phyloP scores from a whole-genome alignment of 2,113 vertebrate genomes.

The Tonatia bakeri region DNA sequence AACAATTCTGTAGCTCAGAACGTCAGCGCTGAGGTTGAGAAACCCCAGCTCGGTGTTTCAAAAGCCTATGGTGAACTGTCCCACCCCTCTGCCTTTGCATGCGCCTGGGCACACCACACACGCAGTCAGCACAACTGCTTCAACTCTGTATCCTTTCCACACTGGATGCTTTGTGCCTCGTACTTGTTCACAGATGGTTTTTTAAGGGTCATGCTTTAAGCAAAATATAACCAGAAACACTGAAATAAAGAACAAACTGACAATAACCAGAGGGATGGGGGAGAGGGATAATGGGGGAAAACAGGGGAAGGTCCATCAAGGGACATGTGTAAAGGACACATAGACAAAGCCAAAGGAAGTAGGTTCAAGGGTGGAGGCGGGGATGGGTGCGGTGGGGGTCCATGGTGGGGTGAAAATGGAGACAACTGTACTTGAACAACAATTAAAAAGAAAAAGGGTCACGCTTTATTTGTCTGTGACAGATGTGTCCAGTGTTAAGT shows the following conservation, averaged over 20 bases:
- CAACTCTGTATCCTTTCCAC: not conserved
- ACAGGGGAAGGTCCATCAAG: too few relatives aligned
- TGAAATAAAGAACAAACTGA: too few relatives aligned
- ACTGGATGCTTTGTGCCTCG: not conserved
- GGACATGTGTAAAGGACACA: too few relatives aligned
- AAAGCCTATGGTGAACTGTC: not conserved
- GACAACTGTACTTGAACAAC: too few relatives aligned
- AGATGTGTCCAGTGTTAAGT: not conserved
- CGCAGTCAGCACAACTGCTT: not conserved
- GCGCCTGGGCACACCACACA: not conserved
- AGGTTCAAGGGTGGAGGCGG: too few relatives aligned
- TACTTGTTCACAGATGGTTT: not conserved
- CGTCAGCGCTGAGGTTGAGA: not conserved
- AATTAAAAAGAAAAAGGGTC: not conserved
- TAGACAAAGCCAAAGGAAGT: too few relatives aligned
- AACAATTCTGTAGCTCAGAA: not conserved
- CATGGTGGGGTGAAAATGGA: too few relatives aligned
- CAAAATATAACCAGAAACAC: too few relatives aligned
- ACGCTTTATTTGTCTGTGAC: not conserved
- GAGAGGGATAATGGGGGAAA: too few relatives aligned
- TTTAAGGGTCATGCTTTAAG: not conserved
- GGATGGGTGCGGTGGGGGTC: too few relatives aligned
- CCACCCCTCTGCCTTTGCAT: not conserved
- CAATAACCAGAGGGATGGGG: too few relatives aligned
- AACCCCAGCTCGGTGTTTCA: not conserved